Evolutionary conservation across 2,888 invertebrate genomes (phyloP), one percentile per base, ranked within the genome.

Genomic region (Drosophila mettleri): DNA sequence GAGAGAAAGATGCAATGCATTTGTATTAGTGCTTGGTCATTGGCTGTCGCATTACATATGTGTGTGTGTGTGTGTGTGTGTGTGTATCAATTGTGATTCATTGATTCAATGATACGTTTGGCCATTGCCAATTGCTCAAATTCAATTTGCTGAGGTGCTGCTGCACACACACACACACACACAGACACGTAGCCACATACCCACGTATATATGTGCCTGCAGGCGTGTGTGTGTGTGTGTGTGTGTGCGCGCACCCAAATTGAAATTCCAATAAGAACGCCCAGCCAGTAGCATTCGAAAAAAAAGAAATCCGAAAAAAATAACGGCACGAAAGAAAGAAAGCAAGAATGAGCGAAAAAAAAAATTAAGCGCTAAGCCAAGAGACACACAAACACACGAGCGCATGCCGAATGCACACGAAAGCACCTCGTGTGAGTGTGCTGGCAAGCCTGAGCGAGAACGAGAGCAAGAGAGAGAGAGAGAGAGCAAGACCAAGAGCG

Each of bases 221-320:
- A 66, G 60, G 54, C 53, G 33, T 39, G 12, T 14, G 33, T 39
- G 39, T 39, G 27, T 48, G n/a, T n/a, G n/a, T n/a, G n/a, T n/a
- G n/a, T 60, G 20, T 36, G 27, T 48, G 34, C 22, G 45, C 45
- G 49, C 41, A 51, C 45, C 67, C 43, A 66, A 68, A 59, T 69
- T 74, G 79, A 72, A 77, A 79, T 86, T 76, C 86, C 82, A 86
- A 86, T 83, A 83, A 71, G 81, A 83, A 71, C 57, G 69, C 78
- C 49, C 64, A 58, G 46, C 68, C 63, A 60, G 41, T 54, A 52
- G 45, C 51, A 63, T 49, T 36, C 48, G 39, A 22, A 45, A 33
- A 53, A 38, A 57, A 49, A 51, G 16, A 27, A 36, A 64, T 52
- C 49, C 49, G 65, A 51, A 52, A 49, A 27, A 52, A 34, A 22